Conservation (phyloP, 2,797 vertebrate genomes). For the Petrocephalus sullivani region DNA sequence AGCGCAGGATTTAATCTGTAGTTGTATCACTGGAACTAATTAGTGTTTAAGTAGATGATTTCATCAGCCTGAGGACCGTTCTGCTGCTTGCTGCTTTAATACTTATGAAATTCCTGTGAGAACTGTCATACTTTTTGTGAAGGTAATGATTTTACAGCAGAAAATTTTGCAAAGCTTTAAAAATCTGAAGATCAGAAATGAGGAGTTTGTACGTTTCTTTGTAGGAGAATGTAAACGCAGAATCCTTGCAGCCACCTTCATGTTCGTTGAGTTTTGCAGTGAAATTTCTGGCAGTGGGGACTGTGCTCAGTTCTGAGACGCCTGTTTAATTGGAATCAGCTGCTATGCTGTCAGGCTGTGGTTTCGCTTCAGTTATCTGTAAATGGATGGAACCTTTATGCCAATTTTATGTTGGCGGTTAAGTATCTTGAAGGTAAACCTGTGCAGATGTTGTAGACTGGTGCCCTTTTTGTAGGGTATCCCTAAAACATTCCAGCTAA, state of each 20-base stretch:
- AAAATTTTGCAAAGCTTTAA: background rate
- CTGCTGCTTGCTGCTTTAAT: background rate
- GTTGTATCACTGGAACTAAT: background rate
- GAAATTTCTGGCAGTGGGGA: background rate
- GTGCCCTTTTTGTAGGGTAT: background rate
- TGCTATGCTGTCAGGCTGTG: background rate
- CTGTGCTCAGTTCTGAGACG: background rate
- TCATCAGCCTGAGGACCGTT: background rate
- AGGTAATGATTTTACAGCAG: background rate
- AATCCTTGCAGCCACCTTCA: background rate
- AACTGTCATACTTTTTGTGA: background rate
- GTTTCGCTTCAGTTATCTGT: background rate
- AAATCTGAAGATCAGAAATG: background rate
- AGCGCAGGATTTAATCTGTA: background rate
- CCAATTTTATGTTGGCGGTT: background rate
- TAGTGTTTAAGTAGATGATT: background rate
- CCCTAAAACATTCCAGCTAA: background rate
- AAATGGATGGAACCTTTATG: background rate
- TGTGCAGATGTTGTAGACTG: background rate
- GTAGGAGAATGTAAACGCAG: background rate
- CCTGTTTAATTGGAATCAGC: background rate
- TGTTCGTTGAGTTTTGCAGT: background rate
- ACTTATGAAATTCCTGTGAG: background rate
- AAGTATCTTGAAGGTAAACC: background rate
- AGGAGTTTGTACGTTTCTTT: background rate